Conservation (phyloP, 1,140 invertebrate species). For the Drosophila bocki region DNA sequence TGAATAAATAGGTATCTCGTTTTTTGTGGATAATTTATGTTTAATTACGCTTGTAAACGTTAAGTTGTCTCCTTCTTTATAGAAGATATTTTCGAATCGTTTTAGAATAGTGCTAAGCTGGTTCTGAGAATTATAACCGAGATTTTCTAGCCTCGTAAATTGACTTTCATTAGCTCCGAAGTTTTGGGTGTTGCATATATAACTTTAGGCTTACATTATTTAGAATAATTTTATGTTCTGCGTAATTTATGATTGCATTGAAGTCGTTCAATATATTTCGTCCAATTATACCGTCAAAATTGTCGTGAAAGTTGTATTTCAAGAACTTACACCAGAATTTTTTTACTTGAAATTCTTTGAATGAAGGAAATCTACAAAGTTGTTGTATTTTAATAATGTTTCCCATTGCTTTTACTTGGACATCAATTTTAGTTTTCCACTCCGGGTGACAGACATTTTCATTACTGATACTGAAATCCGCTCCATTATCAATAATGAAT, state of each 20-base stretch:
- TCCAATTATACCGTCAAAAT: background rate
- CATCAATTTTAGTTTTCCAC: background rate
- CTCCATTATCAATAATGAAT: slow-evolving; percentile 9
- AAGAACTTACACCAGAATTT: background rate
- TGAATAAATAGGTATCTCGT: background rate
- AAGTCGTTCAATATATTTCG: background rate
- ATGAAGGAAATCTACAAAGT: background rate
- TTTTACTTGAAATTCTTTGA: background rate
- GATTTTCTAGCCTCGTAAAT: background rate
- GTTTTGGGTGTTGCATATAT: background rate
- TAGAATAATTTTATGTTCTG: background rate
- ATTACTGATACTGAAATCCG: slow-evolving; percentile 9
- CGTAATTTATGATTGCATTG: background rate
- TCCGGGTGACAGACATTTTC: background rate
- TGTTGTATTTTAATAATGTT: background rate
- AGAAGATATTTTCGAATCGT: background rate
- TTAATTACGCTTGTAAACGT: slow-evolving; percentile 7
- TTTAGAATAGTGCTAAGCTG: background rate
- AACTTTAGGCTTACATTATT: background rate
- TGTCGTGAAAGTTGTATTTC: background rate
- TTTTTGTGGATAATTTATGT: background rate
- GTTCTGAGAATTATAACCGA: background rate
- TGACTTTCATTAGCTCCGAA: background rate
- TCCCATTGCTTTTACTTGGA: background rate
- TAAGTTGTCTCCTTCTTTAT: slow-evolving; percentile 1